A percentile compares a stretch with the other conserved stretches of the same genome.
Conservation (phyloP, 2,888 invertebrate species). For the Rhamnusium bicolor region DNA sequence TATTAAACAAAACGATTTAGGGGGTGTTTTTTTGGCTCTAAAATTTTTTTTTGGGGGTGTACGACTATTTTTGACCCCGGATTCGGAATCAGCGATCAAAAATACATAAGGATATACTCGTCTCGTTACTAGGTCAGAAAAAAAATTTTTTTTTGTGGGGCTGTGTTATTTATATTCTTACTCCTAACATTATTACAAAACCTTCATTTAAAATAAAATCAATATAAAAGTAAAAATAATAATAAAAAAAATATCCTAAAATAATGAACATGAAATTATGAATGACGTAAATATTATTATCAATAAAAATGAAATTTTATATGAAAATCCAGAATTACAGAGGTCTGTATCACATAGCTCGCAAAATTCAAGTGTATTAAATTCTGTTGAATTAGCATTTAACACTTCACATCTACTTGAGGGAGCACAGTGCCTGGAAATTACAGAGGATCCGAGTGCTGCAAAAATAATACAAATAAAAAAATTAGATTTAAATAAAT, state of each 20-base stretch:
- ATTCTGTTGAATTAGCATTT: neutral
- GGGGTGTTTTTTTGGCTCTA: too few relatives aligned
- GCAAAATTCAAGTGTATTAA: neutral
- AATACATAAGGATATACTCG: too few relatives aligned
- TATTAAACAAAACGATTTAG: too few relatives aligned
- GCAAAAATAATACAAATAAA: neutral
- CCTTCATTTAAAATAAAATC: neutral
- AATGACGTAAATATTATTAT: neutral
- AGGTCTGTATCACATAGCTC: neutral
- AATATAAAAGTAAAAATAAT: neutral
- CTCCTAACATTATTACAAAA: neutral
- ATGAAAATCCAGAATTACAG: neutral
- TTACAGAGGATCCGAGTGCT: neutral
- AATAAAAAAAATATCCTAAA: neutral
- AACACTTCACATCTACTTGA: neutral
- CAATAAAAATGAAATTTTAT: neutral
- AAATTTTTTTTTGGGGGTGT: too few relatives aligned
- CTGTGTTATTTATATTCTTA: too few relatives aligned
- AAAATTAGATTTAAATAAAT: neutral
- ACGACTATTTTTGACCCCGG: too few relatives aligned
- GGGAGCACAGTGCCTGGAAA: slow-evolving; percentile 1
- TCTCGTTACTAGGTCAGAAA: too few relatives aligned
- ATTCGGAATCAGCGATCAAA: too few relatives aligned
- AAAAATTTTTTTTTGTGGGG: too few relatives aligned
- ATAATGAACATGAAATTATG: neutral